Evolutionary conservation across 2,888 invertebrate genomes (phyloP).

Genomic region (Tetramorium bicarinatum): DNA sequence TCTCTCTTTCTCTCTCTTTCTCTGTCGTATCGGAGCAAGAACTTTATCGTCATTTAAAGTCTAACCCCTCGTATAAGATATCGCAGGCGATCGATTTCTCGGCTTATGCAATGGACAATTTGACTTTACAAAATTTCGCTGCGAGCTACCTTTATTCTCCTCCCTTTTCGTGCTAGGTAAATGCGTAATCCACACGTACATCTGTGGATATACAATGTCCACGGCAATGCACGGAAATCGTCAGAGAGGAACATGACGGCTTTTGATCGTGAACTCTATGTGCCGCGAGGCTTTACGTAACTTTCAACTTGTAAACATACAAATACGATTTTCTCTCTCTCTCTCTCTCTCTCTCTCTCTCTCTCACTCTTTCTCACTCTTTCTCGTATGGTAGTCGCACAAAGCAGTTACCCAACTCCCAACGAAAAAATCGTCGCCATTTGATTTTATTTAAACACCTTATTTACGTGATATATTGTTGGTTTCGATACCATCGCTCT

Average conservation of each 20-base stretch:
- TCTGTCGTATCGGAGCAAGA: not conserved
- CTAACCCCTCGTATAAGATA: constrained; percentile 13
- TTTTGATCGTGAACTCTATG: constrained; percentile 47
- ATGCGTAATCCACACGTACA: not conserved
- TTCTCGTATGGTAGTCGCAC: not conserved
- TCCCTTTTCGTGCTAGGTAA: constrained; percentile 11
- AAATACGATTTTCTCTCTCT: constrained; percentile 30
- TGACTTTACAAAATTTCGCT: constrained; percentile 47
- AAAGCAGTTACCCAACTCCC: constrained; percentile 40
- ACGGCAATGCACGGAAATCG: constrained; percentile 20
- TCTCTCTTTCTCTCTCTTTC: not conserved
- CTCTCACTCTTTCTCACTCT: not conserved
- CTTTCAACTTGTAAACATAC: constrained; percentile 59
- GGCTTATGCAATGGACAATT: constrained; percentile 25
- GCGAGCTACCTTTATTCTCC: not conserved
- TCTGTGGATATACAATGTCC: not conserved
- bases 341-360: not conserved
- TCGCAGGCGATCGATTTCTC: constrained; percentile 48
- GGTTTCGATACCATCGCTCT: not conserved
- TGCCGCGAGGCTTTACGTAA: constrained; percentile 36
- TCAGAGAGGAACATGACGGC: constrained; percentile 17
- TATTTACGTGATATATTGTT: constrained; percentile 67
- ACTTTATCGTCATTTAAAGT: constrained; percentile 39
- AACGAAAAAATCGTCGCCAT: constrained; percentile 28
- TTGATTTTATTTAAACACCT: constrained; percentile 74